Evolutionary conservation across 1,140 invertebrate genomes (phyloP).

Genomic region (Listronotus bonariensis): DNA sequence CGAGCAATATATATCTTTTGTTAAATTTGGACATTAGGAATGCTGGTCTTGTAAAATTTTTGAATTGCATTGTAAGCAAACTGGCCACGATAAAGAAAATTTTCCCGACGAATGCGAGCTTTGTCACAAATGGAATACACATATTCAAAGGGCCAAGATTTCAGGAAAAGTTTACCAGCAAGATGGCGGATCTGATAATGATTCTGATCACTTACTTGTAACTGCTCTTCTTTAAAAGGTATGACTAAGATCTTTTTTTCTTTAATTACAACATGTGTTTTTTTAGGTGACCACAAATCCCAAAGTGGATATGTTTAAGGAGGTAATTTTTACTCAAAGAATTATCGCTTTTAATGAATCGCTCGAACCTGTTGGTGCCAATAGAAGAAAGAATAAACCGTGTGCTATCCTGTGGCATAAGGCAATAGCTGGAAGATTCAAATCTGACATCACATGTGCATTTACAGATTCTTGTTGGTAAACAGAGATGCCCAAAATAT

Average conservation of each 20-base stretch:
- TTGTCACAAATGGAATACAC: conserved; percentile 1
- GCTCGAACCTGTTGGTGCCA: conserved; percentile 33
- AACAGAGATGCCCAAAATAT: conserved; percentile 14
- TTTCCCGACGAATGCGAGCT: conserved; percentile 14
- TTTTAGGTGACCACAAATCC: conserved; percentile 33
- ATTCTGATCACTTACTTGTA: background rate
- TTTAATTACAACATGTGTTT: background rate
- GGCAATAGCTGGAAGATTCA: conserved; percentile 34
- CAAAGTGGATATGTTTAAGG: conserved; percentile 32
- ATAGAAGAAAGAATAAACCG: conserved; percentile 9
- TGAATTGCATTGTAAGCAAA: too few relatives aligned
- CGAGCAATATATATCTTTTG: too few relatives aligned
- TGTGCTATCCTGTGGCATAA: conserved; percentile 37
- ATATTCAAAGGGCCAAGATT: conserved; percentile 1
- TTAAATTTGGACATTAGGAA: too few relatives aligned
- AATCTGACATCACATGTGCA: conserved; percentile 38
- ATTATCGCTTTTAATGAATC: conserved; percentile 29
- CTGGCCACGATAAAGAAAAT: too few relatives aligned
- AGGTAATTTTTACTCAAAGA: conserved; percentile 36
- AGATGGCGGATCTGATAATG: background rate
- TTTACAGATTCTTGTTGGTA: conserved; percentile 36
- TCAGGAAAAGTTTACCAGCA: background rate
- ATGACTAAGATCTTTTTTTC: background rate
- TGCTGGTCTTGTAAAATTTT: too few relatives aligned
- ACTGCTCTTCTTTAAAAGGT: conserved; percentile 2